Evolutionary conservation across 2,888 invertebrate species (phyloP), one percentile per base, ranked within the genome.

Genomic region (Morpho achilles): DNA sequence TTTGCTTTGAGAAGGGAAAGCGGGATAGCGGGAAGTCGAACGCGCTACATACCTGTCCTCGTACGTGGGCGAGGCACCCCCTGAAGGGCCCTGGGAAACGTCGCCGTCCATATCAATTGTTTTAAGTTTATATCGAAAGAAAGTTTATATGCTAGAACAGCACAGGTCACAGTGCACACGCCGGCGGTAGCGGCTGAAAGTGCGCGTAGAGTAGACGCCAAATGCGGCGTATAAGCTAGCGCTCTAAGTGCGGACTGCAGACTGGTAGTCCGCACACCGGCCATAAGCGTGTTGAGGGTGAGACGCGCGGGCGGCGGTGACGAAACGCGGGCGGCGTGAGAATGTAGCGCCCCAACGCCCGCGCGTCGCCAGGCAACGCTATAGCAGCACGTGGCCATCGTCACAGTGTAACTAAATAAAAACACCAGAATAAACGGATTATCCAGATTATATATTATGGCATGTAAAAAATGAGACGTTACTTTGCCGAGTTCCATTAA

Each of bases 31-130:
- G 56, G 53, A 62, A 51, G 53, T 51, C 23, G 54, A 59, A 23
- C 23, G 53, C 44, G 22, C 45, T 48, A 46, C 84, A 84, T 79
- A 88, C 88, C 81, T 77, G 69, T 88, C 88, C 53, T 87, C 87
- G 68, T 77, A 87, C 56, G 78, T 79, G 44, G 87, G 87, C 48
- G 87, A 80, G 64, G 66, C 78, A 53, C 80, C 82, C 61, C 87
- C 84, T 60, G 88, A 87, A 68, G 72, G 80, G 65, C 71, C 78
- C 69, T 82, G 86, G 66, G 87, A 86, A 68, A 80, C 64, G 69
- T 87, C 84, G 66, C 78, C 81, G 68, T 87, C 88, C 87, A 88
- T 87, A 40, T 57, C 62, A 52, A 32, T 32, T 32, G 32, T 32
- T 32, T 32, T 32, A 32, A 32, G 5, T 32, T 32, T 32, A 32